phyloP scores from a whole-genome alignment of 2,888 invertebrate species.

The Mantis religiosa region DNA sequence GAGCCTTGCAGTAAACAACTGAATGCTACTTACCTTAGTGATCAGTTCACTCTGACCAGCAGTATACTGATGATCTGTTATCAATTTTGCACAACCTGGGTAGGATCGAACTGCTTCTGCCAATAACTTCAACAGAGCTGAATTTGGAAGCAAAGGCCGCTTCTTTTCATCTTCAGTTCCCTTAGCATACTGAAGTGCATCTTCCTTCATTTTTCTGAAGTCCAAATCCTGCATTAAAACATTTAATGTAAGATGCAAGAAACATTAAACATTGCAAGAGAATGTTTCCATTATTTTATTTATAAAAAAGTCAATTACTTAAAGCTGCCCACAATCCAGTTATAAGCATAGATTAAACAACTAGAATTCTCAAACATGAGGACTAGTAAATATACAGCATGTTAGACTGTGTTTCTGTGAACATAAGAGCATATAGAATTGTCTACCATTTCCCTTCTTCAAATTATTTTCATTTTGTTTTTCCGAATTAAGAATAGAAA shows the following conservation, averaged over 20 bases:
- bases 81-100: slow-evolving; percentile 66
- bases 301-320: no score
- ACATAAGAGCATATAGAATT: no score
- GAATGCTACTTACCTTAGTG: slow-evolving; percentile 45
- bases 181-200: background rate
- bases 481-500: no score
- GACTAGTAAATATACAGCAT: no score
- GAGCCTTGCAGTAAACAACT: background rate
- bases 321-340: no score
- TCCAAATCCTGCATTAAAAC: background rate
- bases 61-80: slow-evolving; percentile 66
- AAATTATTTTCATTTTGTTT: no score
- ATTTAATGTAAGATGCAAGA: background rate
- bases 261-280: no score
- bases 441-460: no score
- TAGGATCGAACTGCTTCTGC: slow-evolving; percentile 79
- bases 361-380: no score
- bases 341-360: no score
- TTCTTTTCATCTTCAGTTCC: slow-evolving; percentile 48
- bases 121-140: slow-evolving; percentile 68
- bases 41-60: slow-evolving; percentile 58
- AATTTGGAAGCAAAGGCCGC: slow-evolving; percentile 64
- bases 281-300: no score
- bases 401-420: no score
- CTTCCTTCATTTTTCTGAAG: background rate